Percentiles rank a stretch among this genome's conserved stretches.
phyloP scores from a whole-genome alignment of 2,888 invertebrate species.

The Cheilosia scutellata region DNA sequence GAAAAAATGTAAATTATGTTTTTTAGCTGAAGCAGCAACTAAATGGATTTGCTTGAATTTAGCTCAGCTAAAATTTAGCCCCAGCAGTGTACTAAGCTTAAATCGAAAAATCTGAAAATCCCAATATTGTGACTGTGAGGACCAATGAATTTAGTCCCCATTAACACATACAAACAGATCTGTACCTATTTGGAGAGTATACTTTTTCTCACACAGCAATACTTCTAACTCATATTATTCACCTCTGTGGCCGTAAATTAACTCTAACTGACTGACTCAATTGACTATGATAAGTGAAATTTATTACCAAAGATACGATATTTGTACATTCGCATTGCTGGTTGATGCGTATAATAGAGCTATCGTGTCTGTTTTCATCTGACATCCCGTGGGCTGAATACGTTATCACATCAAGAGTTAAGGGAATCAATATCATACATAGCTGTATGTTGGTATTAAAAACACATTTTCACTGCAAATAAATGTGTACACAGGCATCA shows the following conservation, averaged over 20 bases:
- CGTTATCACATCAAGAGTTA: conserved; percentile 34
- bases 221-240: neutral
- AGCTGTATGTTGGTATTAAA: conserved; percentile 18
- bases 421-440: conserved; percentile 43
- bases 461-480: conserved; percentile 35
- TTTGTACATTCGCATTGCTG: neutral
- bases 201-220: neutral
- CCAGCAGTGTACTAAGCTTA: too few relatives aligned
- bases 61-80: too few relatives aligned
- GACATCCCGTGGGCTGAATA: conserved; percentile 58
- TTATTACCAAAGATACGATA: conserved; percentile 52
- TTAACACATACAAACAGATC: too few relatives aligned
- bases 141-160: too few relatives aligned
- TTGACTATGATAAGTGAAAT: conserved; percentile 63
- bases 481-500: neutral
- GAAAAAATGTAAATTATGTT: too few relatives aligned
- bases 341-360: conserved; percentile 8
- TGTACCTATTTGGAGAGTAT: neutral
- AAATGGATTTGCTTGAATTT: too few relatives aligned
- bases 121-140: too few relatives aligned
- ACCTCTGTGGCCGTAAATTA: conserved; percentile 50
- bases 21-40: too few relatives aligned
- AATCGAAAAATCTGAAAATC: too few relatives aligned
- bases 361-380: conserved; percentile 28
- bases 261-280: conserved; percentile 36